A percentile compares a stretch with the other conserved stretches of the same genome.
These are phyloP conservation scores for Osmerus eperlanus DNA, from an alignment of 2,113 vertebrate genomes.

Conservation along the genomic window DNA sequence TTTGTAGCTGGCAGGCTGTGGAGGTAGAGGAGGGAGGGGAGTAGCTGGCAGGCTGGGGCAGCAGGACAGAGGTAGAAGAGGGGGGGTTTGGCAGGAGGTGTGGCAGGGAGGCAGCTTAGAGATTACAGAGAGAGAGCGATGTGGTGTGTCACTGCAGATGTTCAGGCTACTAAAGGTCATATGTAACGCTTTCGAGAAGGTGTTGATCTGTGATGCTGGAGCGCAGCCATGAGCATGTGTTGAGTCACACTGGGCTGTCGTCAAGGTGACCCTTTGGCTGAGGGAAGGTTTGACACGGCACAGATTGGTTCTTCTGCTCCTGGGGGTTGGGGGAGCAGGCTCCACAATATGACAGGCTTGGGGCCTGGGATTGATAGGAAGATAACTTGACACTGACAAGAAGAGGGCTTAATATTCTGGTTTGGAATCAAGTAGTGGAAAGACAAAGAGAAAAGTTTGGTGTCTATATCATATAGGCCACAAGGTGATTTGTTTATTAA, in stretches of 20 bases:
- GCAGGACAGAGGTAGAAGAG: constrained; percentile 10
- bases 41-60: background rate
- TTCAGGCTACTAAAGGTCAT: constrained; percentile 46
- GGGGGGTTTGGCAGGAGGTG: background rate
- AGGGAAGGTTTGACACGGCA: constrained; percentile 21
- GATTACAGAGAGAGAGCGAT: constrained; percentile 41
- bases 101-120: constrained; percentile 17
- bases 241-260: constrained; percentile 17
- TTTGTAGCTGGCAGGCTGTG: background rate
- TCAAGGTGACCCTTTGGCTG: constrained; percentile 17
- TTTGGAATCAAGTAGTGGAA: too few species aligned
- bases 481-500: too few species aligned
- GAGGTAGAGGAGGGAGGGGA: background rate
- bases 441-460: too few species aligned
- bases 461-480: too few species aligned
- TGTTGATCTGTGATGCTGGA: constrained; percentile 34
- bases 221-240: background rate
- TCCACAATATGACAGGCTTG: background rate
- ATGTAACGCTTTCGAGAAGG: constrained; percentile 46
- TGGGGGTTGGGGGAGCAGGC: background rate
- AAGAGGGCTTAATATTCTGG: too few species aligned
- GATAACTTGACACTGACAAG: too few species aligned
- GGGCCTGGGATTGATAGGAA: too few species aligned
- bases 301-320: constrained; percentile 7
- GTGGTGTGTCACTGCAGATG: constrained; percentile 48